Evolutionary conservation across 2,888 invertebrate genomes (phyloP), one percentile per base, ranked within the genome.

Genomic region (Netelia fuscicornis): DNA sequence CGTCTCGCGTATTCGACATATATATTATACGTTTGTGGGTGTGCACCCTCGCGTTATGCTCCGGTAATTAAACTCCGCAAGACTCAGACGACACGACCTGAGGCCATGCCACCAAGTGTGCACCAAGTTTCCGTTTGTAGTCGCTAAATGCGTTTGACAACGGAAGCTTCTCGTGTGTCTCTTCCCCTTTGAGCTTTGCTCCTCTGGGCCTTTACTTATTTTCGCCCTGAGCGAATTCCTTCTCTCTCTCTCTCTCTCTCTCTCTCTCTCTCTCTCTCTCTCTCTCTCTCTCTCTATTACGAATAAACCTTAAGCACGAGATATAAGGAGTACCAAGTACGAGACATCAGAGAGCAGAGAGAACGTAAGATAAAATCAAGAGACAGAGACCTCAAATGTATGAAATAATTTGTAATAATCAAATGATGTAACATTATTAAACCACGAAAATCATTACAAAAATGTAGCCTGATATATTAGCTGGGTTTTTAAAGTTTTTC

Each of bases 141-240:
- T 89, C 90, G 89, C 92, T 92, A 92, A 93, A 92, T 93, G 93
- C 93, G 90, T 93, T 93, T 93, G 93, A 93, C 93, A 93, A 93
- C 92, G 91, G 91, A 91, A 92, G 91, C 90, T 89, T 88, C 80
- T 70, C 42, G 37, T 48, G 68, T 71, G 42, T 74, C 62, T 81
- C 75, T 42, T 71, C 42, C 48, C 77, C 75, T 68, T 74, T 62
- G 56, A 42, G 77, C 56, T 52, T 64, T 60, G 30, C 64, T 68
- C 56, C 62, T 89, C 90, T 90, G 65, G 52, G 64, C 48, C 89
- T 89, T 89, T 90, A 88, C 87, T 86, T 86, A 86, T 83, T 90
- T 89, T 88, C 87, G 91, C 92, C 91, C 83, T 81, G 85, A 88
- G 92, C 92, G 75, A 83, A 88, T 84, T 88, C 67, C 75, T 56